These are phyloP conservation scores for Saxicola maurus DNA, from an alignment of 2,797 vertebrate genomes.

Conservation along the genomic window DNA sequence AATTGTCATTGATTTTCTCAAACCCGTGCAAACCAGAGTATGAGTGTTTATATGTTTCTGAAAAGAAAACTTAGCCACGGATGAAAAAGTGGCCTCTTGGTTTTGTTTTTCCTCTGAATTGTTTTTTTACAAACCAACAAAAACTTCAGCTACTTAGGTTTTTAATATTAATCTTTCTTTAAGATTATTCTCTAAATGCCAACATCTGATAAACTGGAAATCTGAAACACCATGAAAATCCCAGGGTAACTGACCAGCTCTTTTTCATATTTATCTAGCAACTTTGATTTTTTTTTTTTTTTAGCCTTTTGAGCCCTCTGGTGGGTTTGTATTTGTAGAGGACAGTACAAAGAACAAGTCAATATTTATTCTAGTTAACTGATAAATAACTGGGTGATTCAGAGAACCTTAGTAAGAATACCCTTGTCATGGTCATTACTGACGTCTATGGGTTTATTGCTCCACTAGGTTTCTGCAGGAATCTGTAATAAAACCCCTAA, in stretches of 20 bases:
- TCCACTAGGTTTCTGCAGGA: not conserved
- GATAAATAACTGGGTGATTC: conserved; percentile 61
- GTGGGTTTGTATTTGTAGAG: conserved; percentile 39
- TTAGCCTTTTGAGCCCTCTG: conserved; percentile 2
- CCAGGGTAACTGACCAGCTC: not conserved
- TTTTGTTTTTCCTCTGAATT: not conserved
- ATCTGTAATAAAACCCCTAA: not conserved
- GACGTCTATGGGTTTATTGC: conserved; percentile 36
- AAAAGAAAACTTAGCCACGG: not conserved
- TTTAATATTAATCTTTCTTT: not conserved
- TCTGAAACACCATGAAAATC: conserved; percentile 3
- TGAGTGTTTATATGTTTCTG: not conserved
- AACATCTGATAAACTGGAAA: not conserved
- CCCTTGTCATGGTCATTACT: conserved; percentile 48
- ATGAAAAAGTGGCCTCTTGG: not conserved
- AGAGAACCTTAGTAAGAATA: conserved; percentile 37
- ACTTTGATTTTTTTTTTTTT: not conserved
- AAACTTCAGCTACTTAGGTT: not conserved
- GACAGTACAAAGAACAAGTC: conserved; percentile 61
- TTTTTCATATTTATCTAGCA: conserved; percentile 29
- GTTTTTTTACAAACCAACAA: not conserved
- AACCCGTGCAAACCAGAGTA: not conserved
- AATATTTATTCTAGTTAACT: conserved; percentile 65
- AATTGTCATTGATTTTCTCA: not conserved
- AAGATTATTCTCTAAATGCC: not conserved